Base-by-base conservation (phyloP, 2,797 vertebrate genomes). In the Florisuga fusca region DNA sequence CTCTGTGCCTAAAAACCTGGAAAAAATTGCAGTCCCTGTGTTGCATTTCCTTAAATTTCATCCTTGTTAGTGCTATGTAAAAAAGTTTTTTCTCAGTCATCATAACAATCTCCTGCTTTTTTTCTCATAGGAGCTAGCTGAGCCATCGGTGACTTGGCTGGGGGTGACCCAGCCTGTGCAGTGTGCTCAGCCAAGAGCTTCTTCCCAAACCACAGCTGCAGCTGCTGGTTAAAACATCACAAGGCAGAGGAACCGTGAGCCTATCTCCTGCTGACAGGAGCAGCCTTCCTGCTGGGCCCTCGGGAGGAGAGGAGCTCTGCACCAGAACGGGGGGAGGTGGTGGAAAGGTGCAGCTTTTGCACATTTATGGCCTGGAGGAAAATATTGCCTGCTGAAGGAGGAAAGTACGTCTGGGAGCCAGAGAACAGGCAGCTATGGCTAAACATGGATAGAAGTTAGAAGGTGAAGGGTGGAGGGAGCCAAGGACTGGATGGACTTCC, bases 271-370 rank as follows among this genome's bases (percentile, higher is more conserved):
- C 29, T 57, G 48, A 23, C 26, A 54, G 72, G 31, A 87, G 46
- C 54, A 45, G 27, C 67, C 9, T 45, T 51, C 3, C 55, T 18
- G 10, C 21, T 48, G 77, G 45, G 45, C 23, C 27, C 57, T 33
- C 33, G 22, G 43, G 19, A 73, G 27, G 9, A 14, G 27, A 34
- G 7, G 16, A 51, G 12, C 0, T 5, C 51, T 31, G 73, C 66
- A 31, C 29, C 23, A 7, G n/a, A 22, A 18, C 15, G 43, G 20
- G 22, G 25, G 15, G 10, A 72, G 15, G 22, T 1, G 0, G 25
- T 57, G 25, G 36, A 46, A 51, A 53, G 25, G 12, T 53, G 17
- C 41, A 77, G 38, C 15, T 64, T 85, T 86, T 80, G 57, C 36
- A 64, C 50, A 25, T 41, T 46, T 48, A 17, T 23, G n/a, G 19